Evolutionary conservation across 2,797 vertebrate genomes (phyloP), one percentile per base, ranked within the genome.

Genomic region (Huso huso): DNA sequence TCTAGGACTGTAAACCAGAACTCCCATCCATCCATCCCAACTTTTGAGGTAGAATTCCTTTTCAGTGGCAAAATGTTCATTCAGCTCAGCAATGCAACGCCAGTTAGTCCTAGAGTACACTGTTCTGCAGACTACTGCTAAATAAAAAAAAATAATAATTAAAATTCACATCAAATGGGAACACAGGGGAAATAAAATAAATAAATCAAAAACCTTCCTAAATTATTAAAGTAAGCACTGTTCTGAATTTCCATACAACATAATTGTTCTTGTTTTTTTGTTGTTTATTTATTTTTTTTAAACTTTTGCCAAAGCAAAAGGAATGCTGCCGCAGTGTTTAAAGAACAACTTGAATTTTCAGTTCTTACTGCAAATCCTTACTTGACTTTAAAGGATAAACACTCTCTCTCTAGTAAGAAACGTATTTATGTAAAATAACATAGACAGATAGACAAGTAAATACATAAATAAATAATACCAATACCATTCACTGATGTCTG

Each of bases 401-500:
- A 37, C 5, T 5, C 37, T 37, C 37, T 37, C 37, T 37, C 37
- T 37, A 37, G 37, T 37, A 37, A 37, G 37, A 37, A 37, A 37
- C 37, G 0, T 37, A 37, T 37, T 37, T 37, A 5, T 37, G 37
- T 37, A 37, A 37, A 37, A 37, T 37, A 37, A 37, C 18, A 1
- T 18, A 18, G 18, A 18, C 5, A 37, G 37, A 37, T 37, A 37
- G 37, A 37, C 37, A 37, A 37, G 37, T 37, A 37, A 37, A 37
- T 5, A 37, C 37, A 37, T 37, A 37, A 37, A 37, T 37, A 37
- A 37, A 37, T 37, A 37, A 37, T 76, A 79, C 80, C 81, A 87
- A 85, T 91, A 91, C 90, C 90, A 88, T 89, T 87, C 82, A 78
- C 77, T 77, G 83, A 81, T 78, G 82, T 79, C 80, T 83, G 82